Evolutionary conservation across 2,113 vertebrate species (phyloP).

Genomic region (Dissostichus mawsoni): DNA sequence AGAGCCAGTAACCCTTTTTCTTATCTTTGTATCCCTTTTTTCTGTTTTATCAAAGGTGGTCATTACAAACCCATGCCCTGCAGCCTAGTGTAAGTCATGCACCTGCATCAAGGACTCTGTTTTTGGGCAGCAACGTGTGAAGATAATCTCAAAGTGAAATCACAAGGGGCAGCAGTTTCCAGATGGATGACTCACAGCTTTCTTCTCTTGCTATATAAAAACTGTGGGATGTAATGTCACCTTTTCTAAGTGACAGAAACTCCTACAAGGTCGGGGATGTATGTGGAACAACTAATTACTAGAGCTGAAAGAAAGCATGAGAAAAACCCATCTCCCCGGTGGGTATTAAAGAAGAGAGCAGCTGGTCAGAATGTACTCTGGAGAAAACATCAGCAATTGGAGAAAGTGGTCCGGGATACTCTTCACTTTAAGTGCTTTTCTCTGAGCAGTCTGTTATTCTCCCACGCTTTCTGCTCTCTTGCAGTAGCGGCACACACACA

Average conservation of each 20-base stretch:
- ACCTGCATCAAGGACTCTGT: conserved; percentile 36
- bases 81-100: conserved; percentile 13
- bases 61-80: conserved; percentile 20
- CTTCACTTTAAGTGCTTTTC: conserved; percentile 69
- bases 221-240: conserved; percentile 29
- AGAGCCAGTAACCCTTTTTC: conserved; percentile 5
- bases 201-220: conserved; percentile 11
- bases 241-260: conserved; percentile 55
- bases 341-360: conserved; percentile 70
- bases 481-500: conserved; percentile 5
- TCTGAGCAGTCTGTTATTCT: conserved; percentile 58
- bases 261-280: conserved; percentile 43
- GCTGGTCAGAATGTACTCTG: conserved; percentile 66
- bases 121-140: conserved; percentile 8
- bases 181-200: conserved; percentile 26
- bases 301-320: conserved; percentile 62
- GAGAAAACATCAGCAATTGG: conserved; percentile 69
- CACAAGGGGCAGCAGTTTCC: conserved; percentile 21
- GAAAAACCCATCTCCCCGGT: conserved; percentile 61
- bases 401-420: conserved; percentile 57
- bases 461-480: conserved; percentile 58
- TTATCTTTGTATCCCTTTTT: neutral
- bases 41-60: conserved; percentile 18
- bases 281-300: conserved; percentile 61
- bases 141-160: conserved; percentile 38